Evolutionary conservation across 2,113 vertebrate genomes (phyloP).

Genomic region (Microcebus griseorufus): DNA sequence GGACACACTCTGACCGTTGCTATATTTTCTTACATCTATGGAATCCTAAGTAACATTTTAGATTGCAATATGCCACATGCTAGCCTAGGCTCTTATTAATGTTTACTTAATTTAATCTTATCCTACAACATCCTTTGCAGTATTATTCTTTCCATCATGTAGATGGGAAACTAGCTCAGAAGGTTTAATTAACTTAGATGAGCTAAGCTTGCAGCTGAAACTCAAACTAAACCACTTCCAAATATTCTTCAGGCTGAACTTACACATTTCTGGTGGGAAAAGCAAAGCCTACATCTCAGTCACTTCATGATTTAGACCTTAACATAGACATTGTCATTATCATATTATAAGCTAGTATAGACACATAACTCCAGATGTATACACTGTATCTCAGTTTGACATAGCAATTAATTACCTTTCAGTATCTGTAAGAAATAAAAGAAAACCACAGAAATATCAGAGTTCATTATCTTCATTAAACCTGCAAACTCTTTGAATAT

Average conservation of each 20-base stretch:
- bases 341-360: neutral
- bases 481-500: neutral
- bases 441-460: neutral
- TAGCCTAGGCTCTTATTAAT: neutral
- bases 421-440: neutral
- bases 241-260: neutral
- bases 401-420: neutral
- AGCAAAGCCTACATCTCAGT: neutral
- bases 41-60: neutral
- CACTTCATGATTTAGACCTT: neutral
- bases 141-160: neutral
- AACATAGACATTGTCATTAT: neutral
- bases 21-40: neutral
- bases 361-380: neutral
- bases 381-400: neutral
- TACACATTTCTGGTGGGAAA: neutral
- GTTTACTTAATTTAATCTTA: neutral
- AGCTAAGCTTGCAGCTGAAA: neutral
- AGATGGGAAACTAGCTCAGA: neutral
- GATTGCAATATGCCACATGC: neutral
- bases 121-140: neutral
- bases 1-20: neutral
- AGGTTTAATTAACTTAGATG: neutral
- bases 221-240: neutral
- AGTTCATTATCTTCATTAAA: slow-evolving; percentile 18